Conservation (phyloP, 1,140 invertebrate genomes). For the Drosophila bocki region DNA sequence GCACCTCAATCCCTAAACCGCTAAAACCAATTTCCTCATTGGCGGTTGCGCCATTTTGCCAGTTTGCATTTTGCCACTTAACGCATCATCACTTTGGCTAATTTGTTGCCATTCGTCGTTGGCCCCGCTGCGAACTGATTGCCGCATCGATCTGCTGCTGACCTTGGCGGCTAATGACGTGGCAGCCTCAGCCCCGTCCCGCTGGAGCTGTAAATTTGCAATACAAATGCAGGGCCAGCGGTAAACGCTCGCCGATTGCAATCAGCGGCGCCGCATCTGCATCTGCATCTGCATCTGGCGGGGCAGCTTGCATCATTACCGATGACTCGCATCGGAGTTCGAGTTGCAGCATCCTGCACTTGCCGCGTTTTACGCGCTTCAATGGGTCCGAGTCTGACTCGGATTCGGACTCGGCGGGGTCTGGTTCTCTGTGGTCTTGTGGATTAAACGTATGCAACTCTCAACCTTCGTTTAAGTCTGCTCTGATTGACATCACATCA, state of each 20-base stretch:
- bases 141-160: slow-evolving; percentile 59
- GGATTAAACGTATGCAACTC: slow-evolving; percentile 81
- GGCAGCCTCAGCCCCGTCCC: slow-evolving; percentile 16
- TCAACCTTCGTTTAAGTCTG: slow-evolving; percentile 79
- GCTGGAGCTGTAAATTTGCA: slow-evolving; percentile 80
- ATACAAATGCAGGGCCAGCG: slow-evolving; percentile 70
- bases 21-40: slow-evolving; percentile 77
- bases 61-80: slow-evolving; percentile 73
- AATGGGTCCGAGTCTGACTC: slow-evolving; percentile 47
- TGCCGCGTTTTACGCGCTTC: slow-evolving; percentile 74
- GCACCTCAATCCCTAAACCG: slow-evolving; percentile 42
- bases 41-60: slow-evolving; percentile 65
- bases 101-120: slow-evolving; percentile 61
- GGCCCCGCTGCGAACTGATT: slow-evolving; percentile 51
- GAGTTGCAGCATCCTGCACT: slow-evolving; percentile 60
- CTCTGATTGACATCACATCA: slow-evolving; percentile 82
- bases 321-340: slow-evolving; percentile 27
- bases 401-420: background rate
- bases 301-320: slow-evolving; percentile 44
- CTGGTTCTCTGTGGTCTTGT: slow-evolving; percentile 35
- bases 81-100: slow-evolving; percentile 80
- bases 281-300: slow-evolving; percentile 54
- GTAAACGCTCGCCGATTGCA: slow-evolving; percentile 67
- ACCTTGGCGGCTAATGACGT: slow-evolving; percentile 75
- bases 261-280: slow-evolving; percentile 76